Base-by-base conservation (phyloP, 2,113 vertebrate species). In the Onychostoma macrolepis region DNA sequence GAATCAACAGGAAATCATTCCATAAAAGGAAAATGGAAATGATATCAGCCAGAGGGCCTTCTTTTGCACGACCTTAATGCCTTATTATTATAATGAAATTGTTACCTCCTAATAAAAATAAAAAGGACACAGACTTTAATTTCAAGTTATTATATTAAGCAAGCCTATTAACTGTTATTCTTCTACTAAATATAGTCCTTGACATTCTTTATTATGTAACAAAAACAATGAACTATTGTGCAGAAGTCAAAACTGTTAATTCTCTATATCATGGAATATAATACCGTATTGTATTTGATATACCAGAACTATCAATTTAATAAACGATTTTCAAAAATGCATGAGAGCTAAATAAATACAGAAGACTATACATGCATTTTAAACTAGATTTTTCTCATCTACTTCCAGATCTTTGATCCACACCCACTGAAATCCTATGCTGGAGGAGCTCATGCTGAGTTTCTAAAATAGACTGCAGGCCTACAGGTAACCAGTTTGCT, bases 401-500 rank as follows among this genome's bases (percentile, higher is more conserved):
- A 33, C 48, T 56, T 56, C 50, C 17, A 56, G 50, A 33, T 41
- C 13, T 38, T 43, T 63, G 58, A 81, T 63, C 8, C 80, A 19
- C 80, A 43, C 80, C 41, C n/a, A 45, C 24, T 81, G 79, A 63
- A 63, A 38, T 80, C 21, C 24, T 36, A 13, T 53, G 17, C 48
- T 80, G 33, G 1, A 74, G 12, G 38, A 48, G 80, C 28, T 82
- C 53, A 38, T 8, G 69, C 13, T 33, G 36, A 61, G 67, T 69
- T 79, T 65, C 21, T 45, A 45, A 81, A 81, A 81, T 10, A 65
- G 58, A 45, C 78, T 28, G 6, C 38, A 38, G 65, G 33, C 17
- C 17, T 86, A 80, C 67, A 53, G 78, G 65, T 74, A 43, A 56
- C 30, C 61, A 76, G 30, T 88, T 83, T 79, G 67, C 87, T 86